Evolutionary conservation across 2,113 vertebrate genomes (phyloP), one percentile per base, ranked within the genome.

Genomic region (Nerophis lumbriciformis): DNA sequence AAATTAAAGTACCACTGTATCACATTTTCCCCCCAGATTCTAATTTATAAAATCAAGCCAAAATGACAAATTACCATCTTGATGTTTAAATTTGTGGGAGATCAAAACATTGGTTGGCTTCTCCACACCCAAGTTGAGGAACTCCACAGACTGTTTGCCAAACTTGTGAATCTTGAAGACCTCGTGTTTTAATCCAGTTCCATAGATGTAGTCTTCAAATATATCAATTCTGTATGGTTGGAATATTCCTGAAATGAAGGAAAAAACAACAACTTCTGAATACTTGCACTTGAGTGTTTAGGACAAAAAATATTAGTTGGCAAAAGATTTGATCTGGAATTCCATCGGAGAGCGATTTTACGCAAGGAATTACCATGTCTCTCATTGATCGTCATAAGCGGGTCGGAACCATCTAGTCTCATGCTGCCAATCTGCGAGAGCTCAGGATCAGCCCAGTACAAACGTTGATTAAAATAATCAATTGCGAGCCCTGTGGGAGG

Each of bases 371-470:
- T 89, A 98, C 97, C 96, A 83, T 98, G 93, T 85, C 91, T 94
- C 59, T 92, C 89, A 74, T 89, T 92, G 72, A 98, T 90, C 72
- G 91, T 92, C 73, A 95, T 87, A 37, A 94, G 89, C 13, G 91
- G 89, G 78, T 93, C 88, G 0, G 96, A 97, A 2, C 97, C 97
- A 69, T 99, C 96, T 42, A 96, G 91, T 49, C 92, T 89, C 76
- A 98, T 89, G 35, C 96, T 97, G 48, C 95, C 97, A 65, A 99
- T 97, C 45, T 93, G 66, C 3, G 97, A 98, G 7, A 98, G 90
- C 73, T 99, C 96, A 51, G 94, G 93, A 81, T 99, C 97, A 53
- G 95, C 95, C 97, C 97, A 99, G 78, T 96, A 99, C 72, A 99
- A 86, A 42, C 94, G 94, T 37, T 96, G 95, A 80, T 93, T 93